Percentiles rank a stretch among this genome's conserved stretches.
Evolutionary conservation across 2,113 vertebrate genomes (phyloP).

Genomic region (Isichthys henryi): DNA sequence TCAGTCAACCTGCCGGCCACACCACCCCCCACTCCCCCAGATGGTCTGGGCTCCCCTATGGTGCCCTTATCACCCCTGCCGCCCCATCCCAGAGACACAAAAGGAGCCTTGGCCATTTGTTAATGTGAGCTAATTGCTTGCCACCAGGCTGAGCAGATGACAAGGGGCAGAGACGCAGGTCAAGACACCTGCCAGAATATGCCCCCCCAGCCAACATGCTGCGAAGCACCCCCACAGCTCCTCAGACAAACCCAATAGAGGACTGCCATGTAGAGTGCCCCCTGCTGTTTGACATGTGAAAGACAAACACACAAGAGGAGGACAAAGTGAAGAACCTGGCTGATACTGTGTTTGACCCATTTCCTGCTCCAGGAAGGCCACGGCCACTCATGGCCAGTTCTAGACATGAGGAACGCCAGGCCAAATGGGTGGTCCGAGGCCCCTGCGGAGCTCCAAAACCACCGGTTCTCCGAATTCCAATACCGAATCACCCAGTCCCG

Average conservation of each 20-base stretch:
- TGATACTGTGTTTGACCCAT: neutral
- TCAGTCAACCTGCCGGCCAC: neutral
- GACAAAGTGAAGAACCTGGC: neutral
- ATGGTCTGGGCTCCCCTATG: neutral
- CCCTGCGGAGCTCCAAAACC: neutral
- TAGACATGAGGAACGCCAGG: neutral
- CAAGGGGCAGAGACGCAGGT: neutral
- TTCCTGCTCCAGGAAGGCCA: neutral
- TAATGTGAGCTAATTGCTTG: neutral
- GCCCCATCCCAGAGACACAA: neutral
- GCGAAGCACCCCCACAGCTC: neutral
- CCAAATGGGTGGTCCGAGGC: neutral
- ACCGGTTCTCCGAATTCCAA: neutral
- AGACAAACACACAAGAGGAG: neutral
- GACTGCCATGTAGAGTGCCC: neutral
- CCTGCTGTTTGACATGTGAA: neutral
- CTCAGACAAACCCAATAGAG: neutral
- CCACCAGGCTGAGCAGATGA: neutral
- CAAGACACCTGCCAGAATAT: neutral
- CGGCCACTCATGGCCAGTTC: neutral
- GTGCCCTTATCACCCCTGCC: neutral
- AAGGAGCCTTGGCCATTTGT: neutral
- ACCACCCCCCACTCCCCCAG: neutral
- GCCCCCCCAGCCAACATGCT: neutral
- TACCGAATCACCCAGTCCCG: neutral